A percentile compares a stretch with the other conserved stretches of the same genome.
Evolutionary conservation across 2,113 vertebrate genomes (phyloP).

Genomic region (Crotalus tigris): DNA sequence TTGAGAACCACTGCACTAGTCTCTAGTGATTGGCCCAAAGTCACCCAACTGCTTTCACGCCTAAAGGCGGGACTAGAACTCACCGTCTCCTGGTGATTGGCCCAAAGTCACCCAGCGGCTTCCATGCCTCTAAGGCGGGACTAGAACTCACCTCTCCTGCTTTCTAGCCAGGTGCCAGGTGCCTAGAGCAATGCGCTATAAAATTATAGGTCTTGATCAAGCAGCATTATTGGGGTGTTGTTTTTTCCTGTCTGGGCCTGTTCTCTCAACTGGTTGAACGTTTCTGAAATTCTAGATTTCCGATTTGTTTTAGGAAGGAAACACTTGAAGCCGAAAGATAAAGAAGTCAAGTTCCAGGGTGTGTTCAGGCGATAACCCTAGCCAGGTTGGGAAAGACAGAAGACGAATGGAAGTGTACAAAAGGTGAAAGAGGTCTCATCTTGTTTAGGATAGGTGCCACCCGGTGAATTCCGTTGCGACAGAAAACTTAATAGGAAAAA

Average conservation of each 20-base stretch:
- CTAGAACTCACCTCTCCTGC: too few species aligned
- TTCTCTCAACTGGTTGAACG: background rate
- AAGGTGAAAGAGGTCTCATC: background rate
- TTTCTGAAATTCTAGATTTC: background rate
- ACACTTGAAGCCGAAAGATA: background rate
- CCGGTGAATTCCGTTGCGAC: background rate
- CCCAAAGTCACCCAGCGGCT: too few species aligned
- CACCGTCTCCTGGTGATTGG: too few species aligned
- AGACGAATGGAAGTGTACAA: background rate
- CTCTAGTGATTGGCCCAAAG: too few species aligned
- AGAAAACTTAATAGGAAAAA: background rate
- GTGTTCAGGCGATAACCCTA: background rate
- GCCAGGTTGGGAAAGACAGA: background rate
- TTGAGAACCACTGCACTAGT: too few species aligned
- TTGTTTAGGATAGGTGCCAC: background rate
- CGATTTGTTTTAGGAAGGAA: background rate
- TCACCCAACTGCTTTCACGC: too few species aligned
- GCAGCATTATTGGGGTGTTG: background rate
- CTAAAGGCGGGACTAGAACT: too few species aligned
- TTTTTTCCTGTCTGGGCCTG: background rate
- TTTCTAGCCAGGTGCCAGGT: background rate
- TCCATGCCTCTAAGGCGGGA: too few species aligned
- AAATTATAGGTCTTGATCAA: background rate
- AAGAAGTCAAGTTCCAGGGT: background rate
- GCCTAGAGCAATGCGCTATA: too few species aligned